A percentile compares a stretch with the other conserved stretches of the same genome.
Conservation (phyloP, 2,113 vertebrate species). For the Rhadina sibilatrix region DNA sequence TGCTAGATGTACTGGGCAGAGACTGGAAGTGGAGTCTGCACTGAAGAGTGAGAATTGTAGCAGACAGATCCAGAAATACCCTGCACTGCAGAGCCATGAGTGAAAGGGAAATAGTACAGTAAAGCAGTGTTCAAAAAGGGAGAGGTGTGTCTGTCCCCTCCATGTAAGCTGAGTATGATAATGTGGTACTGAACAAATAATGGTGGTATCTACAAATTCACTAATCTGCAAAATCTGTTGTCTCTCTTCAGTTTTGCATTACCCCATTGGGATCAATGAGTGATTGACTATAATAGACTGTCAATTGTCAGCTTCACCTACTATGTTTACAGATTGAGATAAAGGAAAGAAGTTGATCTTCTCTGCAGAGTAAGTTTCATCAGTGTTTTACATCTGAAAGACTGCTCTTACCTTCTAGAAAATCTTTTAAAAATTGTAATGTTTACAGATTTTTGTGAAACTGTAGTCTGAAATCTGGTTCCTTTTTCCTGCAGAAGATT, state of each 20-base stretch:
- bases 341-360: neutral
- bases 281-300: neutral
- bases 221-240: neutral
- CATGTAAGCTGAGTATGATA: neutral
- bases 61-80: neutral
- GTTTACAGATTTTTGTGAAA: neutral
- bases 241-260: neutral
- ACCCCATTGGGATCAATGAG: neutral
- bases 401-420: neutral
- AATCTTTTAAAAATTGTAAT: neutral
- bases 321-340: neutral
- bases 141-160: neutral
- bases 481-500: neutral
- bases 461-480: neutral
- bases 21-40: neutral
- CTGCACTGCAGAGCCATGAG: neutral
- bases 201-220: neutral
- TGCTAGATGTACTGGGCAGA: neutral
- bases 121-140: neutral
- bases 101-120: neutral
- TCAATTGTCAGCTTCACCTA: neutral
- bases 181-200: neutral
- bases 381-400: neutral
- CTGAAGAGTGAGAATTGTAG: neutral
- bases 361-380: neutral